These are phyloP conservation scores for Trochalopteron elliotii DNA, from an alignment of 2,113 vertebrate species.

Conservation along the genomic window DNA sequence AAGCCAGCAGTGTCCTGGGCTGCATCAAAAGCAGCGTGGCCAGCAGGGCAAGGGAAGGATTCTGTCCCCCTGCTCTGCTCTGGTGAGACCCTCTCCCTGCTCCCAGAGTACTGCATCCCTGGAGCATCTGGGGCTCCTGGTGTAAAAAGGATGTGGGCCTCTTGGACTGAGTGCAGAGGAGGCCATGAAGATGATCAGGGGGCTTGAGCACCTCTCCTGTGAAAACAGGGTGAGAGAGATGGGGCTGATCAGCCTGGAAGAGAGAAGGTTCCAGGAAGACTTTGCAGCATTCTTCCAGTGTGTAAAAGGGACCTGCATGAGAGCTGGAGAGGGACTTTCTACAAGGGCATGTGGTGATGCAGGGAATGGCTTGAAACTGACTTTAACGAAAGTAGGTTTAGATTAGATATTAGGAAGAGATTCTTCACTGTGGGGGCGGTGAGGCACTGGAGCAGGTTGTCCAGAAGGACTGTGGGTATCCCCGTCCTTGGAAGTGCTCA, in stretches of 20 bases:
- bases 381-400: neutral
- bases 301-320: no score
- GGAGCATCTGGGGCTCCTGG: neutral
- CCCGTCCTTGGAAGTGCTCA: neutral
- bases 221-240: neutral
- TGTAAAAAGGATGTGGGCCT: neutral
- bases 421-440: neutral
- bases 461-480: neutral
- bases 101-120: neutral
- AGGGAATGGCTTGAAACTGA: neutral
- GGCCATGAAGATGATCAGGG: no score
- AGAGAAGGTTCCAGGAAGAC: neutral
- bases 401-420: neutral
- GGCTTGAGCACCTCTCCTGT: neutral
- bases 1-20: accelerated
- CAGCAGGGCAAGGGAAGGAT: no score
- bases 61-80: neutral
- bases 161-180: neutral
- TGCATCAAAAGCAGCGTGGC: neutral
- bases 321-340: neutral
- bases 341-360: accelerated
- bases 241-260: neutral
- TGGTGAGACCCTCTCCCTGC: neutral
- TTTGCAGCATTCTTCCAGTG: neutral
- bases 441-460: neutral